A percentile compares a stretch with the other conserved stretches of the same genome.
These are phyloP conservation scores for Hylyphantes graminicola DNA, from an alignment of 1,140 invertebrate species.

Conservation along the genomic window DNA sequence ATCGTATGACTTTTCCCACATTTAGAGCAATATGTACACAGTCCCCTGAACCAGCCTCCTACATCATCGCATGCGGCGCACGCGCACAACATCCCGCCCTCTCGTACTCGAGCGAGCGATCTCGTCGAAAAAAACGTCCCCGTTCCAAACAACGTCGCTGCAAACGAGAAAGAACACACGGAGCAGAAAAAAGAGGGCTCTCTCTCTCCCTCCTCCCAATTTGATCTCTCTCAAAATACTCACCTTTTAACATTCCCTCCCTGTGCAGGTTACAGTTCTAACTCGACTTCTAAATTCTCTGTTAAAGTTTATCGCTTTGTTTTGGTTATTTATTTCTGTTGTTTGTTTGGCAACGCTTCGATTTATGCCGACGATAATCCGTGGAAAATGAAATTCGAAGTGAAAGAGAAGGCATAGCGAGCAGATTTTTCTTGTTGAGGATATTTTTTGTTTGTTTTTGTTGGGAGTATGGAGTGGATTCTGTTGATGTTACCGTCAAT, in stretches of 20 bases:
- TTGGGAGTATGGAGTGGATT: background rate
- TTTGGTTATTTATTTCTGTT: constrained; percentile 9
- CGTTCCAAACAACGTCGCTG: no score
- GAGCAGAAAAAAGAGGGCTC: background rate
- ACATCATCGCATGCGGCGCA: constrained; percentile 31
- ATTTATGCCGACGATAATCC: background rate
- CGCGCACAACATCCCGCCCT: constrained; percentile 19
- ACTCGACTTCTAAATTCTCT: background rate
- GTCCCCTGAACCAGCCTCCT: background rate
- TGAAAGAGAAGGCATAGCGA: constrained; percentile 7
- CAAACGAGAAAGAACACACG: background rate
- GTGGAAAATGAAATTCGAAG: constrained; percentile 29
- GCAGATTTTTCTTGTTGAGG: background rate
- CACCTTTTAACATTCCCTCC: constrained; percentile 11
- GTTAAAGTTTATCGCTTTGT: background rate
- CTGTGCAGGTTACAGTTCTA: background rate
- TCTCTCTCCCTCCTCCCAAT: no score
- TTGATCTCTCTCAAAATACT: background rate
- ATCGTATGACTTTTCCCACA: background rate
- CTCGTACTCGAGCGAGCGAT: constrained; percentile 14
- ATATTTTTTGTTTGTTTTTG: background rate
- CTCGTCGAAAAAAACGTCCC: background rate
- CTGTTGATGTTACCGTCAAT: background rate
- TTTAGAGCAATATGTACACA: background rate
- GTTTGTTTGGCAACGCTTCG: background rate